phyloP scores from a whole-genome alignment of 2,113 vertebrate species.

The Mixornis gularis region DNA sequence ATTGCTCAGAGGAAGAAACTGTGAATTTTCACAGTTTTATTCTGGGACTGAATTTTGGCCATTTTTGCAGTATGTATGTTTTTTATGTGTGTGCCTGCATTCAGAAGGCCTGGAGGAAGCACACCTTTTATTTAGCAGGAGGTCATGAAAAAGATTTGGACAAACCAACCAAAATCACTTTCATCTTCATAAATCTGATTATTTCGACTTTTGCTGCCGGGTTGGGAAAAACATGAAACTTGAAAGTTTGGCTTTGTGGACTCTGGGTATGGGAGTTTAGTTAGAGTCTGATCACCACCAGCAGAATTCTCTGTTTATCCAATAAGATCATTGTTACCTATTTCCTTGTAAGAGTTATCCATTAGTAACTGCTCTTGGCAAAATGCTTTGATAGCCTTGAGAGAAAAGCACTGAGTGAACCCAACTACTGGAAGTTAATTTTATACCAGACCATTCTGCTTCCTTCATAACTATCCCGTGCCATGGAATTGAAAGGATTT shows the following conservation, averaged over 20 bases:
- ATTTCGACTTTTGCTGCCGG: neutral
- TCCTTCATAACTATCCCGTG: neutral
- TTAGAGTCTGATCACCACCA: neutral
- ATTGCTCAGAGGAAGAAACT: slow-evolving; percentile 63
- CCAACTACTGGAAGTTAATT: neutral
- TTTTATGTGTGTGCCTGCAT: neutral
- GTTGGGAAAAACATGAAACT: neutral
- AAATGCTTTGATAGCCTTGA: neutral
- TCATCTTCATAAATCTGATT: neutral
- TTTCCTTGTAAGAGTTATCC: neutral
- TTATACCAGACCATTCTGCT: neutral
- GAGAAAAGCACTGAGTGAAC: neutral
- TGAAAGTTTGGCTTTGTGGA: neutral
- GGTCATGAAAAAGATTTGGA: neutral
- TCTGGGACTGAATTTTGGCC: slow-evolving; percentile 60
- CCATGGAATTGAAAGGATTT: neutral
- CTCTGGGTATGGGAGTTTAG: neutral
- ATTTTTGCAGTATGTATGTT: slow-evolving; percentile 48
- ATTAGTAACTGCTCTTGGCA: neutral
- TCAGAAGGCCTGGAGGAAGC: slow-evolving; percentile 21
- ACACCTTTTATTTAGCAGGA: slow-evolving; percentile 14
- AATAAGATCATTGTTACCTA: neutral
- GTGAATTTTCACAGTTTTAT: slow-evolving; percentile 67
- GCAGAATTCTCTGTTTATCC: neutral
- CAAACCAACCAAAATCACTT: neutral